Percentiles rank a stretch among this genome's conserved stretches.
Conservation (phyloP, 2,113 vertebrate genomes). For the Onychorhynchus coronatus region DNA sequence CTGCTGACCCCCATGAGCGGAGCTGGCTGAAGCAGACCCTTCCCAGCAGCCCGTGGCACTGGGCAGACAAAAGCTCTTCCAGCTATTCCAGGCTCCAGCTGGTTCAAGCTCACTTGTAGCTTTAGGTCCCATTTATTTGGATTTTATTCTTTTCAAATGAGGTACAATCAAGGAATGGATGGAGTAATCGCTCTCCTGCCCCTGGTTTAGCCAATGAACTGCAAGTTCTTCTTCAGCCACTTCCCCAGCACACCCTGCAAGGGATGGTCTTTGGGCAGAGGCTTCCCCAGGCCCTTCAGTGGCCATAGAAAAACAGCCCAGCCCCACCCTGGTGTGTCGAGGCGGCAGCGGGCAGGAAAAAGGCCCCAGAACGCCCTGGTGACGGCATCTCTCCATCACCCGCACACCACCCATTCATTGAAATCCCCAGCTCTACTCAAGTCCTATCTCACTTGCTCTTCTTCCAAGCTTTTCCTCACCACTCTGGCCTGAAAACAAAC, state of each 20-base stretch:
- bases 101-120: not conserved
- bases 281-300: not conserved
- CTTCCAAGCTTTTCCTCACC: not conserved
- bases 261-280: not conserved
- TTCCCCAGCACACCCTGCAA: not conserved
- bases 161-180: not conserved
- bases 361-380: not conserved
- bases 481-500: not conserved
- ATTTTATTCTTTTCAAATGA: not conserved
- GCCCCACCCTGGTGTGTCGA: fast-evolving
- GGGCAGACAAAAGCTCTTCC: not conserved
- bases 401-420: fast-evolving
- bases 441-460: not conserved
- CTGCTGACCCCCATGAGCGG: fast-evolving
- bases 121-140: not conserved
- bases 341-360: not conserved
- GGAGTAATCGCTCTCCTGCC: not conserved
- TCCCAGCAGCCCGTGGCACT: not conserved
- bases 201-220: not conserved
- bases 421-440: not conserved
- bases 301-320: not conserved
- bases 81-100: not conserved
- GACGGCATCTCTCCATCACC: not conserved
- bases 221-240: not conserved
- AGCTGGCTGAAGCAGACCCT: not conserved